phyloP scores from a whole-genome alignment of 2,888 invertebrate species.

The Orchesella flavescens region DNA sequence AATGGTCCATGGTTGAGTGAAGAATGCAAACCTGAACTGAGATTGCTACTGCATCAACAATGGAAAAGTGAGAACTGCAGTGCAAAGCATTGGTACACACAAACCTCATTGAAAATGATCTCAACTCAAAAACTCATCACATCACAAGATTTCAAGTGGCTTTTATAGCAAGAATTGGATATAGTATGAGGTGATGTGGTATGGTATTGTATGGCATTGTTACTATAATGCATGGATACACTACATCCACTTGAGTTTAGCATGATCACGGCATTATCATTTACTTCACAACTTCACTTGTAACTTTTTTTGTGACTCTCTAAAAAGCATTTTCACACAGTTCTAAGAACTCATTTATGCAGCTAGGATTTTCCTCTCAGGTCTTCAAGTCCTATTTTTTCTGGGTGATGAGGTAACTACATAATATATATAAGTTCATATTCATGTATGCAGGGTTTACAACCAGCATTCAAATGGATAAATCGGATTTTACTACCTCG shows the following conservation, averaged over 20 bases:
- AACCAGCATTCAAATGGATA: neutral
- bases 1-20: conserved; percentile 34
- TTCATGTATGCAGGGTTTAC: neutral
- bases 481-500: neutral
- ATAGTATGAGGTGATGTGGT: too few species aligned
- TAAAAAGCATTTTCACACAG: conserved; percentile 30
- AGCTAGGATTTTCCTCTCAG: conserved; percentile 21
- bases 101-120: too few species aligned
- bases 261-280: conserved; percentile 1
- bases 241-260: neutral
- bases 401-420: neutral
- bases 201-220: too few species aligned
- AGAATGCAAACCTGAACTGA: neutral
- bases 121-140: too few species aligned
- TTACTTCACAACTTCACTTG: conserved; percentile 16
- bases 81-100: too few species aligned
- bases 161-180: too few species aligned
- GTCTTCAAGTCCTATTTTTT: neutral
- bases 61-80: neutral
- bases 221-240: too few species aligned
- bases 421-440: neutral
- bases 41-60: neutral
- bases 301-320: conserved; percentile 19
- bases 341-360: conserved; percentile 53
- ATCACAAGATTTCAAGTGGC: too few species aligned